phyloP scores from a whole-genome alignment of 2,888 invertebrate species.

The Mylabris sibirica region DNA sequence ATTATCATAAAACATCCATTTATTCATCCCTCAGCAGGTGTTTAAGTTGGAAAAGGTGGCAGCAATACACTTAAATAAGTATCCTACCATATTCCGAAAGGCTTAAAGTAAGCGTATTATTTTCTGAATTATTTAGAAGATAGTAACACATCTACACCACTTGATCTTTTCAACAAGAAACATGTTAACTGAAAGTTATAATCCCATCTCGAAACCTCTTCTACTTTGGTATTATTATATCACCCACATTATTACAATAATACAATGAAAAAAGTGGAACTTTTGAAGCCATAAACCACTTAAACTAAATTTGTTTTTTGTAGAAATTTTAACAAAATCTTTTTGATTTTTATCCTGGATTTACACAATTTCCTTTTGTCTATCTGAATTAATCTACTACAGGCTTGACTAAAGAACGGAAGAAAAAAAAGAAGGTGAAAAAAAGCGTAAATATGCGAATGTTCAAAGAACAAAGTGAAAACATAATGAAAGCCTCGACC shows the following conservation, averaged over 20 bases:
- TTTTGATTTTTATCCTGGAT: background rate
- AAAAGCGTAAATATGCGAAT: slow-evolving; percentile 14
- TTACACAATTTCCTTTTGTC: slow-evolving; percentile 9
- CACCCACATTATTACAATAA: background rate
- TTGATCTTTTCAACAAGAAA: slow-evolving; percentile 45
- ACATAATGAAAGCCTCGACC: slow-evolving; percentile 6
- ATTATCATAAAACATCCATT: slow-evolving; percentile 35
- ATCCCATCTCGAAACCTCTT: slow-evolving; percentile 46
- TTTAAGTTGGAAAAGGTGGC: slow-evolving; percentile 24
- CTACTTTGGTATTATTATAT: slow-evolving; percentile 42
- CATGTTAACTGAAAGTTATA: slow-evolving; percentile 44
- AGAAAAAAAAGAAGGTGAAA: background rate
- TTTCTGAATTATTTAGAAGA: slow-evolving; percentile 49
- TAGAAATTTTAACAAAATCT: background rate
- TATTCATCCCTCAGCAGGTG: slow-evolving; percentile 32
- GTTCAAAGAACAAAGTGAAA: slow-evolving; percentile 8
- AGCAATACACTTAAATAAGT: slow-evolving; percentile 40
- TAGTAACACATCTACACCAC: slow-evolving; percentile 46
- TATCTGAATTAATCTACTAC: background rate
- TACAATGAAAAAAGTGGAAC: background rate
- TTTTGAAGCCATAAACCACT: background rate
- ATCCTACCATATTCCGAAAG: slow-evolving; percentile 44
- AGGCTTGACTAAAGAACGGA: background rate
- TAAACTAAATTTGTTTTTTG: background rate
- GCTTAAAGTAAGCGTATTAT: slow-evolving; percentile 45